These are phyloP conservation scores for Cephalotes varians DNA, from an alignment of 2,888 invertebrate genomes.

Conservation along the genomic window DNA sequence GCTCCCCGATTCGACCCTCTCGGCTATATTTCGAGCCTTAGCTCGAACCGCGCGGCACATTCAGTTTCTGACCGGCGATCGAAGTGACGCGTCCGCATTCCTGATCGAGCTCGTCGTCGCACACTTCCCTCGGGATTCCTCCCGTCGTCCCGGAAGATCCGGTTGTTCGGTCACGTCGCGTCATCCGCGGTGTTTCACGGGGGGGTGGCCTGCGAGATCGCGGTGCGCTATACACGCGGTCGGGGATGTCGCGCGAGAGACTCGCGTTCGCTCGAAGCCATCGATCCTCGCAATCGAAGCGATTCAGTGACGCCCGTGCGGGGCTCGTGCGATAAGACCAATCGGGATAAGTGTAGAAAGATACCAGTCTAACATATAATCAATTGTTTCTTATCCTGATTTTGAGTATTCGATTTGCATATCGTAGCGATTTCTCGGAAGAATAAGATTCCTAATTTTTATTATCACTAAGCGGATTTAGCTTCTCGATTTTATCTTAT, in stretches of 20 bases:
- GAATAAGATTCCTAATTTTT: neutral
- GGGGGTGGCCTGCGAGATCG: neutral
- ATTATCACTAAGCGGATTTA: neutral
- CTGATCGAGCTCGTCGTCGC: conserved; percentile 17
- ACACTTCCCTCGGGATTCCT: conserved; percentile 23
- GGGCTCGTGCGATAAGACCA: conserved; percentile 12
- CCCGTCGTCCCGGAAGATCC: neutral
- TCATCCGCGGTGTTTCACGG: conserved; percentile 4
- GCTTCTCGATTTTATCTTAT: neutral
- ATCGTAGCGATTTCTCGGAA: neutral
- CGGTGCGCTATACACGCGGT: conserved; percentile 28
- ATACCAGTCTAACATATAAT: neutral
- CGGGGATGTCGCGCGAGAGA: conserved; percentile 37
- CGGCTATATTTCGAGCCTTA: conserved; percentile 75
- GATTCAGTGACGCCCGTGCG: conserved; percentile 46
- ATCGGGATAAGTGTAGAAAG: conserved; percentile 35
- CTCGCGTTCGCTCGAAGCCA: conserved; percentile 35
- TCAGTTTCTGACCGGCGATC: conserved; percentile 73
- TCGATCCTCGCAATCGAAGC: conserved; percentile 46
- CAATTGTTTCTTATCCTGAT: neutral
- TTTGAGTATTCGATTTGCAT: neutral
- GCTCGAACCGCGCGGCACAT: conserved; percentile 72
- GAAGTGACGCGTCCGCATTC: conserved; percentile 61
- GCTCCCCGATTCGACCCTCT: conserved; percentile 76
- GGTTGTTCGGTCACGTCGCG: neutral